These are phyloP conservation scores for Anser cygnoides DNA, from an alignment of 2,113 vertebrate species.

Conservation along the genomic window DNA sequence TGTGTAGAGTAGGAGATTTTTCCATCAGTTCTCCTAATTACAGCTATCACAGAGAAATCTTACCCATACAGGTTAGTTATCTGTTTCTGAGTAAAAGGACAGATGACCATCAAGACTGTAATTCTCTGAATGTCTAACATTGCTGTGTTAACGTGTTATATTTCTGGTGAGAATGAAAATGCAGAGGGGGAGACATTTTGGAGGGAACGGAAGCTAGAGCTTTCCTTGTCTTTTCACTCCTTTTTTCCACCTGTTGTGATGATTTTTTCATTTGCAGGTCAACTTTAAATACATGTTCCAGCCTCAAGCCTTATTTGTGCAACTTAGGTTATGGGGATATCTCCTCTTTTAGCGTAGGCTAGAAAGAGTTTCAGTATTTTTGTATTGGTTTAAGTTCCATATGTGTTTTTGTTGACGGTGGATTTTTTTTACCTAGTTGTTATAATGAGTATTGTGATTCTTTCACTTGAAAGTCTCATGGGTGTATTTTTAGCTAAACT, in stretches of 20 bases:
- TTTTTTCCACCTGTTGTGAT: not conserved
- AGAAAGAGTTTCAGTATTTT: not conserved
- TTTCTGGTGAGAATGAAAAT: not conserved
- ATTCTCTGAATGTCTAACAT: not conserved
- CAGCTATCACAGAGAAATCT: not conserved
- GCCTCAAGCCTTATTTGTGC: constrained; percentile 52
- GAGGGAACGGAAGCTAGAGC: not conserved
- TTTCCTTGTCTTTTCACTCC: not conserved
- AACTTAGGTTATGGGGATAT: not conserved
- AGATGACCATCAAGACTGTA: not conserved
- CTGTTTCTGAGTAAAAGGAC: not conserved
- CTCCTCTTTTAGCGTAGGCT: not conserved
- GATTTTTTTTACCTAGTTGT: not conserved
- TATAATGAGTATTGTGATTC: not conserved
- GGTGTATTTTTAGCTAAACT: not conserved
- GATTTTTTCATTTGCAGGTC: constrained; percentile 67
- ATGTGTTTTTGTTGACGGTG: not conserved
- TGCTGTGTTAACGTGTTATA: not conserved
- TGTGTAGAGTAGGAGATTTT: not conserved
- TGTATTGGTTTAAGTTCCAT: not conserved
- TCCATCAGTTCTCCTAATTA: not conserved
- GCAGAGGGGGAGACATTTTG: not conserved
- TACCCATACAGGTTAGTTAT: not conserved
- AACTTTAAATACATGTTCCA: constrained; percentile 65
- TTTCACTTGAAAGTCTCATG: not conserved